These are phyloP conservation scores for Sinosuthora webbiana DNA, from an alignment of 2,113 vertebrate genomes.

Conservation along the genomic window DNA sequence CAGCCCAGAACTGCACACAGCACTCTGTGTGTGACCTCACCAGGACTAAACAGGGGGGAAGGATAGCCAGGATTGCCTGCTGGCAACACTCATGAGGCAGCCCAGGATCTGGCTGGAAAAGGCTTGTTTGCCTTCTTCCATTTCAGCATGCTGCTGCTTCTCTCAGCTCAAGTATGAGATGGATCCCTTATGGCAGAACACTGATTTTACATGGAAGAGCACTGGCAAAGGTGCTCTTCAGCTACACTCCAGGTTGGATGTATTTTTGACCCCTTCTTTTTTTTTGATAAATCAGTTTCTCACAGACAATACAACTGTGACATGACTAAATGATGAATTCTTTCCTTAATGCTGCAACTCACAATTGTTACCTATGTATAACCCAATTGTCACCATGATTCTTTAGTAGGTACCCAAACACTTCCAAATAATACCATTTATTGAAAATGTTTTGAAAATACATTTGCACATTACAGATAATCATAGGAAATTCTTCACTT, in stretches of 20 bases:
- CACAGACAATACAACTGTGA: neutral
- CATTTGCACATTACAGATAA: neutral
- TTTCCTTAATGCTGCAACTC: neutral
- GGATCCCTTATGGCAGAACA: neutral
- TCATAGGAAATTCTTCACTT: neutral
- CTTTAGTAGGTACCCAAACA: neutral
- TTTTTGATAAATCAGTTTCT: neutral
- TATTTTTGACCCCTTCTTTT: neutral
- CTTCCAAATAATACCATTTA: neutral
- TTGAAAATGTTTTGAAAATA: constrained; percentile 37
- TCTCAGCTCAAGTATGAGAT: neutral
- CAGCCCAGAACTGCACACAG: neutral
- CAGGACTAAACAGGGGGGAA: neutral
- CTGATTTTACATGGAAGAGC: neutral
- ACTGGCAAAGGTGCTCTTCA: neutral
- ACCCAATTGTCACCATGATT: neutral
- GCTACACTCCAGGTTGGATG: neutral
- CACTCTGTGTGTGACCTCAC: neutral
- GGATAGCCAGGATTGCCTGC: neutral
- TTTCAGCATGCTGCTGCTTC: neutral
- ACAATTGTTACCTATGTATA: neutral
- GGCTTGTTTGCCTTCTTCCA: neutral
- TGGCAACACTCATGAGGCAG: neutral
- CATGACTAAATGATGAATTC: neutral
- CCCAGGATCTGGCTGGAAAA: neutral